phyloP scores from a whole-genome alignment of 53 echinoderm and acorn worm genomes.

The Echinometra lucunter region DNA sequence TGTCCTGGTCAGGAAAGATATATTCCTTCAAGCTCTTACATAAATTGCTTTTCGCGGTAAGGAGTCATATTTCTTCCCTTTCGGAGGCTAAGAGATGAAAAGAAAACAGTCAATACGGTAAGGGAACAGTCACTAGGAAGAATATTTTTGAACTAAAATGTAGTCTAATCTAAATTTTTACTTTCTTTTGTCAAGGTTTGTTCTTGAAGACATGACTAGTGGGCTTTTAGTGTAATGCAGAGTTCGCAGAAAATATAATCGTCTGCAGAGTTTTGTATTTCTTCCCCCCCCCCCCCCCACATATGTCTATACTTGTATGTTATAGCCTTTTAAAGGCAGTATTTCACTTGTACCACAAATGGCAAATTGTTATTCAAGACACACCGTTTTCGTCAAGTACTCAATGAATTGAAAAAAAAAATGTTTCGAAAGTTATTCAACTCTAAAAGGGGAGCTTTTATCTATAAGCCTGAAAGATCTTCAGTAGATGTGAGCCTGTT shows the following conservation, averaged over 20 bases:
- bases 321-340: too few relatives aligned
- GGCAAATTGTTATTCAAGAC: too few relatives aligned
- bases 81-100: background rate
- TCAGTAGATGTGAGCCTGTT: background rate
- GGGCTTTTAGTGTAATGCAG: background rate
- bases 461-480: background rate
- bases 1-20: background rate
- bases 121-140: background rate
- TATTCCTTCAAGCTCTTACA: background rate
- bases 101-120: background rate
- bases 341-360: too few relatives aligned
- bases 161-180: background rate
- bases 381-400: too few relatives aligned
- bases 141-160: background rate
- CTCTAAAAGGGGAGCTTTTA: too few relatives aligned
- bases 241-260: background rate
- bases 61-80: background rate
- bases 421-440: too few relatives aligned
- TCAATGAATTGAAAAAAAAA: too few relatives aligned
- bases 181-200: background rate
- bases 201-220: background rate
- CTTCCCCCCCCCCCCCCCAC: too few relatives aligned
- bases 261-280: background rate
- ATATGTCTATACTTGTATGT: too few relatives aligned
- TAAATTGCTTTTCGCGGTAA: background rate